Evolutionary conservation across 2,797 vertebrate species (phyloP), one percentile per base, ranked within the genome.

Genomic region (Crocodylus rhombifer): DNA sequence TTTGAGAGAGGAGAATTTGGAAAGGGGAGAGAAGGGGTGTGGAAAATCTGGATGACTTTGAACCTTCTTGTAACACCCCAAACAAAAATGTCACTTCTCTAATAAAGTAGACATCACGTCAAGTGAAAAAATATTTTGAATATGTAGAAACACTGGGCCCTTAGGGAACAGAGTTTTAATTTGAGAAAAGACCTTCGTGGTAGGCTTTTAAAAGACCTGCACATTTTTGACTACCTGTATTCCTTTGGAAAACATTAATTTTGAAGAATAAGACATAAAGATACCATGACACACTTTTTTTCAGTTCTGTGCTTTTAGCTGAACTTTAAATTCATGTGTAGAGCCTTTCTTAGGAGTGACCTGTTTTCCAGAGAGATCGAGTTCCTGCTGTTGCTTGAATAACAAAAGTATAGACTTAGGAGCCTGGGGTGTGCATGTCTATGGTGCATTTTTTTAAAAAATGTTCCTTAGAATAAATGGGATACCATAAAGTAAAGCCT

Each of bases 41-140:
- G 7, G 42, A 42, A 42, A 42, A 42, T 42, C 42, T 42, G 42
- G 42, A 42, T 42, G 42, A 42, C 42, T 42, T 42, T 42, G 42
- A 42, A 42, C 42, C 42, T 42, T 7, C 42, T 42, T 42, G 42
- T 42, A 42, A 9, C 42, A 42, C 42, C 42, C 7, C 8, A 42
- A 42, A 42, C 42, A 42, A 42, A 42, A 42, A 42, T 42, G 42
- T 42, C 42, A 42, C n/a, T 65, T 14, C 63, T 65, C 6, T 65
- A 95, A 87, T 86, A 28, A 77, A 82, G 1, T 60, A 65, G 77
- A 21, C 71, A 51, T 80, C 12, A 6, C 80, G 61, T 90, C 71
- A 96, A 75, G 33, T 42, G 25, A 62, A 61, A 23, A 42, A 91
- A 12, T 93, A 63, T 78, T 93, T 86, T 80, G 16, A 67, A 6